A percentile compares a stretch with the other conserved stretches of the same genome.
These are phyloP conservation scores for Papilio elwesi DNA, from an alignment of 2,888 invertebrate genomes.

Conservation along the genomic window DNA sequence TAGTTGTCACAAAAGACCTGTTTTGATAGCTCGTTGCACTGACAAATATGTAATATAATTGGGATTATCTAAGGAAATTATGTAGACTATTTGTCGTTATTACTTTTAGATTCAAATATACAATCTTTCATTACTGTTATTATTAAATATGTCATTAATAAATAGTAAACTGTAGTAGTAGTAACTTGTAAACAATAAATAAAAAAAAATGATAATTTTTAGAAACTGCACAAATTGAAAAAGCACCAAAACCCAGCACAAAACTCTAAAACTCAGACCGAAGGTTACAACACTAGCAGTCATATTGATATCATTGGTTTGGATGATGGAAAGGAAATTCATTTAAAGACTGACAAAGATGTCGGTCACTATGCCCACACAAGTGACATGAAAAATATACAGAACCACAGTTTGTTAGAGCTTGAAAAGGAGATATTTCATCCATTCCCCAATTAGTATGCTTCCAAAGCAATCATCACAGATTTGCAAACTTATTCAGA, in stretches of 20 bases:
- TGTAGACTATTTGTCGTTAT: no score
- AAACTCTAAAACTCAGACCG: slow-evolving; percentile 55
- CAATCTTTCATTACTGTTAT: no score
- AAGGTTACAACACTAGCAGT: slow-evolving; percentile 57
- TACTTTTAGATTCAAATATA: no score
- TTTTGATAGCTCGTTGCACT: background rate
- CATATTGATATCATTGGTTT: slow-evolving; percentile 72
- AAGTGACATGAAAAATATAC: slow-evolving; percentile 55
- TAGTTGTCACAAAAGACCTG: background rate
- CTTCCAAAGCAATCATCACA: no score
- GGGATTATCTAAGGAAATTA: no score
- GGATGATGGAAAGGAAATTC: slow-evolving; percentile 67
- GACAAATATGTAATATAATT: background rate
- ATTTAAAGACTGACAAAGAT: slow-evolving; percentile 54
- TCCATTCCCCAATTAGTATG: slow-evolving; percentile 47
- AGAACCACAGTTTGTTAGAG: slow-evolving; percentile 49
- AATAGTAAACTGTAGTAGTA: no score
- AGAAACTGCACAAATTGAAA: slow-evolving; percentile 73
- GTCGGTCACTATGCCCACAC: slow-evolving; percentile 57
- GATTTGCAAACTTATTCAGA: no score
- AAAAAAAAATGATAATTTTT: no score
- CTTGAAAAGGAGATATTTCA: slow-evolving; percentile 57
- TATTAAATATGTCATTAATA: no score
- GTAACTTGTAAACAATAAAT: no score
- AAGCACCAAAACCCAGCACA: slow-evolving; percentile 64